These are phyloP conservation scores for Elephas maximus DNA, from an alignment of 2,113 vertebrate species.

Conservation along the genomic window DNA sequence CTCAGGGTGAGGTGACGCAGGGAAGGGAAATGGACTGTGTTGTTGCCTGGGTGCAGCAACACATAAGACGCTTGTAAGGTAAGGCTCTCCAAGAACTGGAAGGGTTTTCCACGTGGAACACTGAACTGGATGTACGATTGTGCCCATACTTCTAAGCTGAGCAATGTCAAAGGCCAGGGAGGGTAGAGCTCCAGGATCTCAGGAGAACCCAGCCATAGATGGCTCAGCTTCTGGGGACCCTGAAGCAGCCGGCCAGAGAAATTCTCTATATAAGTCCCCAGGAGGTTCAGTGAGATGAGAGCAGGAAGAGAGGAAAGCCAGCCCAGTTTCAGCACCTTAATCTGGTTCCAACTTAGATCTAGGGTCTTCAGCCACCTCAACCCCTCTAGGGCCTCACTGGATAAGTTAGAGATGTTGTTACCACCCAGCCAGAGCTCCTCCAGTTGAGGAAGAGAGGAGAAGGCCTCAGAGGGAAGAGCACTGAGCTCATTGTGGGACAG, in stretches of 20 bases:
- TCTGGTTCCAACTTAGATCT: constrained; percentile 68
- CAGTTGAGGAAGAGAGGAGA: constrained; percentile 49
- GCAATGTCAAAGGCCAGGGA: constrained; percentile 24
- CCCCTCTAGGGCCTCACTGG: constrained; percentile 20
- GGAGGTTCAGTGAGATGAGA: constrained; percentile 43
- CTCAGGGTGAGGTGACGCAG: background rate
- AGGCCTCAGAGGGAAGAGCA: background rate
- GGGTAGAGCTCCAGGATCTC: background rate
- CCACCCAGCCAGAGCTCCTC: constrained; percentile 47
- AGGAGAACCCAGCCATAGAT: constrained; percentile 13
- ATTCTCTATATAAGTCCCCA: constrained; percentile 13
- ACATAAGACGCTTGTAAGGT: background rate
- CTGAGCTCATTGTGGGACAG: constrained; percentile 29
- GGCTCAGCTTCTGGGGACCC: constrained; percentile 28
- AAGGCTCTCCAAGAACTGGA: constrained; percentile 46
- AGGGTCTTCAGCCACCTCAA: constrained; percentile 49
- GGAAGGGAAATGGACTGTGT: constrained; percentile 32
- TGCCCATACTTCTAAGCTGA: constrained; percentile 53
- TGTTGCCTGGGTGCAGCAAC: background rate
- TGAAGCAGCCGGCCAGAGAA: background rate
- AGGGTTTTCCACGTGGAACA: background rate
- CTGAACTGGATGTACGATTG: rapidly evolving
- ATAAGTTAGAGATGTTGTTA: constrained; percentile 59
- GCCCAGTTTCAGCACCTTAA: constrained; percentile 15
- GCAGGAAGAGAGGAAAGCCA: constrained; percentile 50